These are phyloP conservation scores for Panagrolaimus sp. DNA, from an alignment of 1,140 invertebrate species.

Conservation along the genomic window DNA sequence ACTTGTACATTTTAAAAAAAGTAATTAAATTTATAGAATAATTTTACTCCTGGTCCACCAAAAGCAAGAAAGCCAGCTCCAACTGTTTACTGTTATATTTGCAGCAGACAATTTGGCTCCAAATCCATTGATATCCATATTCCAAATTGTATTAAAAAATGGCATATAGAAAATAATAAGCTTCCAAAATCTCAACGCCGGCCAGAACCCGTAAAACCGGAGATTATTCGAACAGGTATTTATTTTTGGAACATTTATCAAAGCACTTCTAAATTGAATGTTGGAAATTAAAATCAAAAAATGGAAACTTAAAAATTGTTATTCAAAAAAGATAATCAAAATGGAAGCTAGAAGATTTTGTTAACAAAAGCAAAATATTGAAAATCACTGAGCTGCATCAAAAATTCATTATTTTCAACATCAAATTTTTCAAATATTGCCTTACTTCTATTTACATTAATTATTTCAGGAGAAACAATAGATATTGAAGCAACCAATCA, in stretches of 20 bases:
- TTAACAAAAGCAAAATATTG: no score
- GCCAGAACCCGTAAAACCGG: constrained; percentile 66
- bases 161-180: constrained; percentile 68
- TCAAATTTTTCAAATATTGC: no score
- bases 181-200: constrained; percentile 64
- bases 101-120: constrained; percentile 70
- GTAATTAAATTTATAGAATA: constrained; percentile 22
- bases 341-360: no score
- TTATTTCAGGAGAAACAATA: constrained; percentile 57
- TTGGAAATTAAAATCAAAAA: no score
- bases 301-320: no score
- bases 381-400: no score
- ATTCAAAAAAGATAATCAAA: no score
- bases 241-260: no score
- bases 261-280: no score
- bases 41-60: constrained; percentile 33
- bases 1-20: no score
- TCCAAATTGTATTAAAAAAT: constrained; percentile 72
- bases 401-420: no score
- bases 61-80: constrained; percentile 52
- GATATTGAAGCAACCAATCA: constrained; percentile 63
- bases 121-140: constrained; percentile 71
- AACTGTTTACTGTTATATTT: constrained; percentile 69
- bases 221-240: constrained; percentile 63
- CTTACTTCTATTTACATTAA: no score